phyloP scores from a whole-genome alignment of 2,888 invertebrate genomes.

The Cistogaster globosa region DNA sequence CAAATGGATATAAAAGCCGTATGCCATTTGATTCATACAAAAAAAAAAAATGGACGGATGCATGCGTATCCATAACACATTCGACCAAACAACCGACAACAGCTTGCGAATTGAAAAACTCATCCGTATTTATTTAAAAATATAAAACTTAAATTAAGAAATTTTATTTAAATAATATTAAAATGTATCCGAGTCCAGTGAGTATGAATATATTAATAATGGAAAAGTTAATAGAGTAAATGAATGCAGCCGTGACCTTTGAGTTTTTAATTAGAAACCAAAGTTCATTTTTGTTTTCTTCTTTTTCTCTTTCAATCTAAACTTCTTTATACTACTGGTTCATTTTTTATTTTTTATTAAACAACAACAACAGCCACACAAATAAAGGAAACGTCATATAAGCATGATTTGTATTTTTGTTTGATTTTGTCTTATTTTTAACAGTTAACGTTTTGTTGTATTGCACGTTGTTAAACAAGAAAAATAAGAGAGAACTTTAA shows the following conservation, averaged over 20 bases:
- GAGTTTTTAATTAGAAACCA: constrained; percentile 46
- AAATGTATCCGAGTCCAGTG: background rate
- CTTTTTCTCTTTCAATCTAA: background rate
- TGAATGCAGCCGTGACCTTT: constrained; percentile 36
- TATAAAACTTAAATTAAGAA: too few relatives aligned
- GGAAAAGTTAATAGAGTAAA: background rate
- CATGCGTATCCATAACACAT: too few relatives aligned
- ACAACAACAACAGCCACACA: too few relatives aligned
- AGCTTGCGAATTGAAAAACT: too few relatives aligned
- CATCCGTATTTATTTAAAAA: too few relatives aligned
- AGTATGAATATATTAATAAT: background rate
- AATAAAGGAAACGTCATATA: too few relatives aligned
- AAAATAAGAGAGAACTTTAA: background rate
- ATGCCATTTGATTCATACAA: too few relatives aligned
- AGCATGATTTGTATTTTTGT: too few relatives aligned
- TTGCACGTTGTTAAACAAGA: background rate
- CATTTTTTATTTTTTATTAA: too few relatives aligned
- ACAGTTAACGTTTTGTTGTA: constrained; percentile 10
- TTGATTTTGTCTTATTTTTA: background rate
- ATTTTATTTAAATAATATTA: background rate
- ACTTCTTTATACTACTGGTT: background rate
- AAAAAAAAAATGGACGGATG: too few relatives aligned
- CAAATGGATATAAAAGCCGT: too few relatives aligned
- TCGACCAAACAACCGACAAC: too few relatives aligned
- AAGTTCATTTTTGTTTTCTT: constrained; percentile 16